Conservation (phyloP, 2,113 vertebrate genomes). For the Scomber scombrus region DNA sequence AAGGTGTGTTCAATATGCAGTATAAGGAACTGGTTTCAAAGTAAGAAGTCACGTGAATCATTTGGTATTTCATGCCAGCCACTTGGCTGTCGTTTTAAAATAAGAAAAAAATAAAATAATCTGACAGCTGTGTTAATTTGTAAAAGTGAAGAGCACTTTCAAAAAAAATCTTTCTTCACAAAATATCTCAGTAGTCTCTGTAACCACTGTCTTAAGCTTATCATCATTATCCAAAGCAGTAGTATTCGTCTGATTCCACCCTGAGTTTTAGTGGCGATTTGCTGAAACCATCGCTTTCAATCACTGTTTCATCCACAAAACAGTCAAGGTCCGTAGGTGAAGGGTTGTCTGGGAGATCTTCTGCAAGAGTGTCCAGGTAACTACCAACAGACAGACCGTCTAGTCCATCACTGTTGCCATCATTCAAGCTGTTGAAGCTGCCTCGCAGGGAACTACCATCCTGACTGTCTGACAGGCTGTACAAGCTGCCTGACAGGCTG, state of each 20-base stretch:
- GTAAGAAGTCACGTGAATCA: conserved; percentile 22
- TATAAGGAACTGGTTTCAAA: conserved; percentile 32
- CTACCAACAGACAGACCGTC: conserved; percentile 95
- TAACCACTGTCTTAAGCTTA: conserved; percentile 8
- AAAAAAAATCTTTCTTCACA: conserved; percentile 26
- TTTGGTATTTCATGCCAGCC: conserved; percentile 6
- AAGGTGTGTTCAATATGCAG: conserved; percentile 15
- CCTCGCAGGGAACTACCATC: conserved; percentile 87
- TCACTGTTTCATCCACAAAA: conserved; percentile 86
- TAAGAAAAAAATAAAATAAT: conserved; percentile 7
- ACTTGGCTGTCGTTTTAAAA: not conserved
- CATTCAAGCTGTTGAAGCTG: conserved; percentile 91
- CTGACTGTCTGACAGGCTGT: conserved; percentile 94
- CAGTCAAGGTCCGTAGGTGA: conserved; percentile 90
- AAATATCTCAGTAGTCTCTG: conserved; percentile 42
- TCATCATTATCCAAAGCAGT: conserved; percentile 90
- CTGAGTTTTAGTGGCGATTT: conserved; percentile 85
- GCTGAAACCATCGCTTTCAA: conserved; percentile 83
- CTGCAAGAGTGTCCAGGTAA: conserved; percentile 95
- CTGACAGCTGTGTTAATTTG: conserved; percentile 1
- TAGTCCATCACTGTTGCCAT: conserved; percentile 88
- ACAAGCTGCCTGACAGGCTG: conserved; percentile 93
- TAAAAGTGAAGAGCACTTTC: conserved; percentile 10
- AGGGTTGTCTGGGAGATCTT: conserved; percentile 89
- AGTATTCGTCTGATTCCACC: conserved; percentile 93